phyloP scores from a whole-genome alignment of 2,113 vertebrate species.

The Pelodiscus sinensis region DNA sequence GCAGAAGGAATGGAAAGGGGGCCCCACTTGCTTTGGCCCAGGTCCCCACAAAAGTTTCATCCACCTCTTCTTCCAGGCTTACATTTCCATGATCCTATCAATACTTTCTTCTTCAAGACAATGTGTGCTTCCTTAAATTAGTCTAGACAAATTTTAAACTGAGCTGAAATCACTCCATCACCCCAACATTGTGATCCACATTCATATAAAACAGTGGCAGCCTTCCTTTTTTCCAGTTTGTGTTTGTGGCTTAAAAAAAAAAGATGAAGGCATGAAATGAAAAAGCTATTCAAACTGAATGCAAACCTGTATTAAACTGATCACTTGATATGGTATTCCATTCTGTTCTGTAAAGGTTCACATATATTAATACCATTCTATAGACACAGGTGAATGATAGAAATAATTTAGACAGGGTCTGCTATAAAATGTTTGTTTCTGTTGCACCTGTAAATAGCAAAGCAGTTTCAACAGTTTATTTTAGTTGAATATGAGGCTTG shows the following conservation, averaged over 20 bases:
- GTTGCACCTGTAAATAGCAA: background rate
- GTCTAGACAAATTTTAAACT: slow-evolving; percentile 15
- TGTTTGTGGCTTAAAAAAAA: background rate
- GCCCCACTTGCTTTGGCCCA: no score
- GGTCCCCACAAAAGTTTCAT: no score
- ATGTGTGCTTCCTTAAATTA: background rate
- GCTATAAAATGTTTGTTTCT: background rate
- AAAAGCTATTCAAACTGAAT: background rate
- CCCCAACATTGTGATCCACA: background rate
- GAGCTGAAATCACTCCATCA: slow-evolving; percentile 13
- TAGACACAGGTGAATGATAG: background rate
- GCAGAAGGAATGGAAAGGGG: no score
- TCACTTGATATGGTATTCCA: background rate
- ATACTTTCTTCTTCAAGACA: background rate
- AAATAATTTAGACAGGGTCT: background rate
- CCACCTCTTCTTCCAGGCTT: background rate
- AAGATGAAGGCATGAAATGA: background rate
- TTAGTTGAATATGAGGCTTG: background rate
- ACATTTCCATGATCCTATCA: background rate
- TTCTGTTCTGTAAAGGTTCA: background rate
- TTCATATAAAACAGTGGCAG: background rate
- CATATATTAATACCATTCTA: background rate
- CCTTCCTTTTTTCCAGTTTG: background rate
- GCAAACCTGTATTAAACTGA: background rate
- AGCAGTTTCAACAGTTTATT: rapidly evolving